Conservation (phyloP, 2,888 invertebrate genomes). For the Temnothorax unifasciatus region DNA sequence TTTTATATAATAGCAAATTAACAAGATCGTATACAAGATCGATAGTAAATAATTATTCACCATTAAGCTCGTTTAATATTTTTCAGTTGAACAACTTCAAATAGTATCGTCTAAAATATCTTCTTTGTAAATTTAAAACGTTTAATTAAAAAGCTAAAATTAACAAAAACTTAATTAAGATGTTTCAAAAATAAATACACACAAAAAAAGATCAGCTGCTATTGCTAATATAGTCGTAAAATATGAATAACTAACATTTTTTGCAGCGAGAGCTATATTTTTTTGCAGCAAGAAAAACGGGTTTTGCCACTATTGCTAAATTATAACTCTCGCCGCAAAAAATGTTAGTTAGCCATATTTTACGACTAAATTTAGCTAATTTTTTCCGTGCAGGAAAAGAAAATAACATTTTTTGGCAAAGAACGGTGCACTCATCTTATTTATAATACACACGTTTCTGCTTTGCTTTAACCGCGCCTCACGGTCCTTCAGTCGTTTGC, state of each 20-base stretch:
- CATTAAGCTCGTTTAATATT: background rate
- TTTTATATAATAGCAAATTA: background rate
- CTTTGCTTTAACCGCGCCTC: slow-evolving; percentile 15
- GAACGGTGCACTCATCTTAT: background rate
- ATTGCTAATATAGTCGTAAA: too few relatives aligned
- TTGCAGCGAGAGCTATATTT: too few relatives aligned
- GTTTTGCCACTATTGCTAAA: too few relatives aligned
- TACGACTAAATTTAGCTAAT: too few relatives aligned
- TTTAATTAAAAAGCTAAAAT: background rate
- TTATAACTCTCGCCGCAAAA: too few relatives aligned
- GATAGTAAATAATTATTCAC: background rate
- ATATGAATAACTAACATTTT: too few relatives aligned
- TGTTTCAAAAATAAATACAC: background rate
- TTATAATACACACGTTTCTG: background rate
- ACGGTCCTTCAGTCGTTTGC: slow-evolving; percentile 17
- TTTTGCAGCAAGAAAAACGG: too few relatives aligned
- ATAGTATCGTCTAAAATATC: background rate
- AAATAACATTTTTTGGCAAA: background rate
- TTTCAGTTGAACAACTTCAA: background rate
- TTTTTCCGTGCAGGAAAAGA: background rate
- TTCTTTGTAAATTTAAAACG: background rate
- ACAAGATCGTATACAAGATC: background rate
- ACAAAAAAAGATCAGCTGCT: too few relatives aligned
- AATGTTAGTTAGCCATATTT: too few relatives aligned
- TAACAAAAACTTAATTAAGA: background rate